phyloP scores from a whole-genome alignment of 2,797 vertebrate genomes.

The Falco novaeseelandiae region DNA sequence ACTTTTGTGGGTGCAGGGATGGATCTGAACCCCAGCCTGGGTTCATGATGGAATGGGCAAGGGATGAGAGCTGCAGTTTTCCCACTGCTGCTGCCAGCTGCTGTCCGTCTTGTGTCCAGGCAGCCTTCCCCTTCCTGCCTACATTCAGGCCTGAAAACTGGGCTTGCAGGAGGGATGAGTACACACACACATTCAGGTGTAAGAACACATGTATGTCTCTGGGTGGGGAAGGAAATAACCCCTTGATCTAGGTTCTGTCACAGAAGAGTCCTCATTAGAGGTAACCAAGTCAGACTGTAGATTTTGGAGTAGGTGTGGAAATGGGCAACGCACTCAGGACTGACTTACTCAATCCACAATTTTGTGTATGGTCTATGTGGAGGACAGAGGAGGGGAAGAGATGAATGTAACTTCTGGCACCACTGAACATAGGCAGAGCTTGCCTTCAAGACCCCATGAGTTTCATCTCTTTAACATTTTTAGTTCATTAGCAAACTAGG shows the following conservation, averaged over 20 bases:
- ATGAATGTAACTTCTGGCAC: background rate
- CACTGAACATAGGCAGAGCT: background rate
- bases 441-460: background rate
- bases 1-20: background rate
- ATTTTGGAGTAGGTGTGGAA: background rate
- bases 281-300: background rate
- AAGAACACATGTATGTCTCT: background rate
- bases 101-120: background rate
- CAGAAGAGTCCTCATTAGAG: background rate
- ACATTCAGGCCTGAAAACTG: background rate
- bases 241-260: background rate
- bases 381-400: background rate
- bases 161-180: background rate
- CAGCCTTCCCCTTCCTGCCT: background rate
- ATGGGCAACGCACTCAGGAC: background rate
- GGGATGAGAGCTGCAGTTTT: background rate
- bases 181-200: background rate
- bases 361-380: background rate
- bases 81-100: background rate
- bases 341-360: background rate
- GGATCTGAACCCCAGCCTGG: background rate
- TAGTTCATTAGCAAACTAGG: background rate
- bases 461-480: background rate
- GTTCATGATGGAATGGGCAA: background rate
- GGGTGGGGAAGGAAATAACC: background rate